Evolutionary conservation across 1,140 invertebrate species (phyloP), one percentile per base, ranked within the genome.

Genomic region (Zaprionus nigranus): DNA sequence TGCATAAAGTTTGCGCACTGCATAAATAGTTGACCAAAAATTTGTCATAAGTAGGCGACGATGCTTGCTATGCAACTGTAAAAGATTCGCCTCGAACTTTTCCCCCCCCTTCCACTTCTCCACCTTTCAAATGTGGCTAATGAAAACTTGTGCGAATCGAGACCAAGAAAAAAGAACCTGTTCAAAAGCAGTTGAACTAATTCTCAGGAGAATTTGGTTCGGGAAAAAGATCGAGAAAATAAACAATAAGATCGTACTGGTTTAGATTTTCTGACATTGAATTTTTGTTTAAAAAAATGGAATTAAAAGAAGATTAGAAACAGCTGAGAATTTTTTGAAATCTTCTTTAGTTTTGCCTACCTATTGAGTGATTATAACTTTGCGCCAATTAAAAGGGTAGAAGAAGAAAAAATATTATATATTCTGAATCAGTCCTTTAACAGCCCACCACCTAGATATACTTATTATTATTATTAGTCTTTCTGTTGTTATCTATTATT

Each of bases 21-120:
- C 70, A 81, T 88, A 84, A 87, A 87, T 87, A 81, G 81, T 90
- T 90, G 78, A 70, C 71, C 72, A 83, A 81, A 88, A 84, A 78
- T 70, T 78, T 80, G 69, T 82, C 78, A 80, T 83, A 88, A 83
- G 77, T 82, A 80, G 83, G 73, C 83, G 83, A 78, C 73, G 83
- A 79, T 73, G 76, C 77, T 82, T 79, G 69, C 65, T 63, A 87
- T 77, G 82, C 83, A 85, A 85, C 82, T 86, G 82, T 82, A 86
- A 79, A 86, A 86, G 79, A 82, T 79, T 86, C 66, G 72, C 40
- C 56, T 59, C 54, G 59, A 84, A 78, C 81, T 84, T 74, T 53
- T 49, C 64, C 61, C 49, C 38, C 13, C n/a, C n/a, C n/a, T n/a
- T n/a, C n/a, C 38, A 40, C 38, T 40, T n/a, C 17, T 17, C 40